Evolutionary conservation across 1,140 invertebrate genomes (phyloP).

Genomic region (Diabrotica virgifera): DNA sequence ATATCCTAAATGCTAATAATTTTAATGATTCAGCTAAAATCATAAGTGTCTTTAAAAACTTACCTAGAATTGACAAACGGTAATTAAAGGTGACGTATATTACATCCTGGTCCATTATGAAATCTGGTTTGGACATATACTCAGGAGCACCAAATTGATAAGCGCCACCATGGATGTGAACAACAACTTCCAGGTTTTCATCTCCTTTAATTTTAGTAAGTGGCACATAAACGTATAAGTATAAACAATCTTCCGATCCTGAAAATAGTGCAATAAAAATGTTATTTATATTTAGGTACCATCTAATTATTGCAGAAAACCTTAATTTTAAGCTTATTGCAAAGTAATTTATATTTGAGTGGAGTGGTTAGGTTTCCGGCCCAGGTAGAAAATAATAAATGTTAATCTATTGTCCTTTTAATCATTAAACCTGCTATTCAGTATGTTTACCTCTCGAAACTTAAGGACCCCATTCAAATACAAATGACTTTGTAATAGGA

Average conservation of each 20-base stretch:
- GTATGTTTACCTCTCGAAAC: background rate
- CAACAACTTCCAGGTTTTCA: slow-evolving; percentile 53
- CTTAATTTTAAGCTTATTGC: too few relatives aligned
- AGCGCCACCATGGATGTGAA: slow-evolving; percentile 59
- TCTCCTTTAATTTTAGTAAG: slow-evolving; percentile 41
- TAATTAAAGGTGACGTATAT: slow-evolving; percentile 54
- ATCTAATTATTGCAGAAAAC: too few relatives aligned
- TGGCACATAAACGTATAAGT: slow-evolving; percentile 51
- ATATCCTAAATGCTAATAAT: too few relatives aligned
- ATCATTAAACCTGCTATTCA: too few relatives aligned
- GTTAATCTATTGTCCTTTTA: too few relatives aligned
- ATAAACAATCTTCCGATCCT: slow-evolving; percentile 56
- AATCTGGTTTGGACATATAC: slow-evolving; percentile 51
- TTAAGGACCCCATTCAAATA: too few relatives aligned
- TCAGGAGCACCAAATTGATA: slow-evolving; percentile 55
- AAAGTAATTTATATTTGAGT: too few relatives aligned
- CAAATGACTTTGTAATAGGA: too few relatives aligned
- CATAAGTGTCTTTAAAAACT: background rate
- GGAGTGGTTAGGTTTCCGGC: too few relatives aligned
- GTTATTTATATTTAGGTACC: background rate
- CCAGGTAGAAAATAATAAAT: too few relatives aligned
- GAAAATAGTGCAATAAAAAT: slow-evolving; percentile 8
- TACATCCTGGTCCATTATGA: slow-evolving; percentile 59
- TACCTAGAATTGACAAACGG: slow-evolving; percentile 10
- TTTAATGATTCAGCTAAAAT: too few relatives aligned